Evolutionary conservation across 2,113 vertebrate species (phyloP).

Genomic region (Formicarius rufipectus): DNA sequence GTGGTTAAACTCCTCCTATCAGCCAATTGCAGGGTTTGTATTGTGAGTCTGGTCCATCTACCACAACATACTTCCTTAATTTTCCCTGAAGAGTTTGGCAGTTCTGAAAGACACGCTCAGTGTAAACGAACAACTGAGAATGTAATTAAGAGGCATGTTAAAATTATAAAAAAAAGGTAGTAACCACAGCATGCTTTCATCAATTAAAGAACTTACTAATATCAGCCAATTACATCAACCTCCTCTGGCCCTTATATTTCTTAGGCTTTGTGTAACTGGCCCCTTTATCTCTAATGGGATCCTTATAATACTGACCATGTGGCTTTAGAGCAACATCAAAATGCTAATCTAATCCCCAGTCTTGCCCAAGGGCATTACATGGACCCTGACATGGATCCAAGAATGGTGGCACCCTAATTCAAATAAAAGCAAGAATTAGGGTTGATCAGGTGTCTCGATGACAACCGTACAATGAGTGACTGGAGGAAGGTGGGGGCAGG

Average conservation of each 20-base stretch:
- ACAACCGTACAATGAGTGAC: slow-evolving; percentile 66
- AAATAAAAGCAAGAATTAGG: slow-evolving; percentile 73
- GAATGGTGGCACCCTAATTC: slow-evolving; percentile 74
- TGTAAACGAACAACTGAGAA: slow-evolving; percentile 63
- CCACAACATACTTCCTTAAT: slow-evolving; percentile 22
- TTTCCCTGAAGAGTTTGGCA: slow-evolving; percentile 53
- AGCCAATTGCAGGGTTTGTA: background rate
- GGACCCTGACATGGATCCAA: slow-evolving; percentile 67
- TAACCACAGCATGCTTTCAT: slow-evolving; percentile 65
- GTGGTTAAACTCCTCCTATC: background rate
- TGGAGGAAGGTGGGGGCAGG: slow-evolving; percentile 29
- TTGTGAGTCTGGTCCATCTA: slow-evolving; percentile 19
- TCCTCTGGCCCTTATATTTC: slow-evolving; percentile 68
- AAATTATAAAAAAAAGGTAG: slow-evolving; percentile 56
- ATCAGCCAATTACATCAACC: slow-evolving; percentile 68
- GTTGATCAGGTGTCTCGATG: slow-evolving; percentile 76
- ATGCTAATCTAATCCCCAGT: slow-evolving; percentile 80
- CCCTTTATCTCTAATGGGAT: slow-evolving; percentile 73
- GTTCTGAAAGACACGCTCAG: slow-evolving; percentile 52
- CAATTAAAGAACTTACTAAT: slow-evolving; percentile 69
- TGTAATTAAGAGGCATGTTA: slow-evolving; percentile 65
- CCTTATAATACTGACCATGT: slow-evolving; percentile 77
- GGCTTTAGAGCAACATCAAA: slow-evolving; percentile 77
- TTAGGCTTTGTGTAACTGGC: slow-evolving; percentile 63
- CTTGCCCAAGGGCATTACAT: slow-evolving; percentile 75